Base-by-base conservation (phyloP, 2,888 invertebrate genomes). In the Synergus japonicus region DNA sequence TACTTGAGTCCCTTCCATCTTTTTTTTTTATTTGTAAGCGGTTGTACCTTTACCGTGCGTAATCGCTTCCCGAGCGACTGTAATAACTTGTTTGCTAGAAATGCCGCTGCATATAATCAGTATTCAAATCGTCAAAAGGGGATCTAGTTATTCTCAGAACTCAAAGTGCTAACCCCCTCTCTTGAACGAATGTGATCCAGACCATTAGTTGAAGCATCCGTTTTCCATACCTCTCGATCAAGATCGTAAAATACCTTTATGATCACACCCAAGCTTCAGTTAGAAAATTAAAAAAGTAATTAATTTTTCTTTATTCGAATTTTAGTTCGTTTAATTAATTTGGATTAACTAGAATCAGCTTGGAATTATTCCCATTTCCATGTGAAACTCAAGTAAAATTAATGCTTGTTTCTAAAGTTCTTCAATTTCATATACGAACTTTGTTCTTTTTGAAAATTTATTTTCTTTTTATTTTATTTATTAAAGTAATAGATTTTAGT, bases 61-160 rank as follows among this genome's bases (percentile, higher is more conserved):
- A 73, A 49, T 37, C 46, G 63, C 37, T 76, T 76, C 69, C 13
- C 46, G 15, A 29, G 44, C 49, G 63, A 44, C 60, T 76, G 80
- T 76, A 76, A 88, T 88, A 87, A 88, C 86, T 89, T 89, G 89
- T 91, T 91, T 90, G 89, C 89, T 81, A 87, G 85, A 86, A 88
- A 89, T 88, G 90, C 80, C 88, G 87, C 82, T 85, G 91, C 91
- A 91, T 91, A 91, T 90, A 90, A 91, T 91, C 89, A 91, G 90
- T 91, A 91, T 91, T 91, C 90, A 91, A 91, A 91, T 91, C 85
- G 88, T 88, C 85, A 84, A 86, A 87, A 87, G 87, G 84, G 86
- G 84, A 79, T 80, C 81, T 76, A 46, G 79, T 67, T 76, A 80
- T 81, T 81, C 78, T 78, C 84, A 81, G 79, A 54, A 69, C 84